Conservation (phyloP, 2,113 vertebrate species). For the Donacobius atricapilla region DNA sequence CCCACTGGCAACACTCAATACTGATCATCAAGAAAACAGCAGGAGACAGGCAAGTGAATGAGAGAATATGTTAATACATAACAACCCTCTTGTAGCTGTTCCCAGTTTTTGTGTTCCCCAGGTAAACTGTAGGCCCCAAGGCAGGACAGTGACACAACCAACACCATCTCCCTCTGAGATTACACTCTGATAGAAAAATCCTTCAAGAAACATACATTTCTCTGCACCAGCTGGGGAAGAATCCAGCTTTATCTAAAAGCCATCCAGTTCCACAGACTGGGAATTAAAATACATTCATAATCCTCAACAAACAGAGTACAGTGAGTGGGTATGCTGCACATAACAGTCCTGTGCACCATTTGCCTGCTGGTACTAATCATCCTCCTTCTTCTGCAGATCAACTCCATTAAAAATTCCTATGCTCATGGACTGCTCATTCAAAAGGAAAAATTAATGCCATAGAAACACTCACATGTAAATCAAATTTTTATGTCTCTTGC, state of each 20-base stretch:
- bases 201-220: background rate
- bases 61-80: background rate
- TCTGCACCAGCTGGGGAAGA: background rate
- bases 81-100: background rate
- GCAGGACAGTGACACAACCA: background rate
- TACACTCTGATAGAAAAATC: background rate
- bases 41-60: background rate
- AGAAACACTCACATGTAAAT: background rate
- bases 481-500: background rate
- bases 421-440: background rate
- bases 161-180: background rate
- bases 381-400: background rate
- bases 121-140: background rate
- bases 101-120: background rate
- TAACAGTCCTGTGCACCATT: background rate
- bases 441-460: background rate
- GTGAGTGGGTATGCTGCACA: background rate
- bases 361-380: background rate
- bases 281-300: background rate
- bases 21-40: background rate
- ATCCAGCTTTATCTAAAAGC: background rate
- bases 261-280: background rate
- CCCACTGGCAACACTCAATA: background rate
- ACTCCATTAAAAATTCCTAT: background rate
- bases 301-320: background rate